Base-by-base conservation (phyloP, 2,888 invertebrate species). In the Himalopsyche japonica region DNA sequence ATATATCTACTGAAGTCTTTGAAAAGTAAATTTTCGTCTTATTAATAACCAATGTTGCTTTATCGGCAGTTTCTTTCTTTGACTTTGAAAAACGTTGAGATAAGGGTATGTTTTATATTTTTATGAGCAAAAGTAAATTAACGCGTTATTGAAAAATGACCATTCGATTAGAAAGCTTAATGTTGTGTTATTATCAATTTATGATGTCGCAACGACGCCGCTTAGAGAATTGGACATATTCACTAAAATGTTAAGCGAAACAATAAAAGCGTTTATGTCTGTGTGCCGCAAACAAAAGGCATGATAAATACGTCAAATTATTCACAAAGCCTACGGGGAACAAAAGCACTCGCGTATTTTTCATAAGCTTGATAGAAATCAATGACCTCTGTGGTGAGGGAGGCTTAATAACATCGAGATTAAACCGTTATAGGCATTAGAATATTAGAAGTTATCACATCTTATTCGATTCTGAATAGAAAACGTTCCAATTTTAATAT, bases 231-330 rank as follows among this genome's bases (percentile, higher is more conserved):
- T 15, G 70, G 70, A 70, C 70, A 70, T 30, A 70, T 70, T 70
- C 30, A 70, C 27, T 70, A 70, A 70, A 70, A 70, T 70, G 30
- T 70, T 70, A 70, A 70, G 27, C 70, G 70, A 27, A 70, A 30
- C 30, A 70, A 27, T 70, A 27, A 70, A 70, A 70, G 70, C 70
- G 12, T 70, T 70, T 30, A 30, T 4, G 27, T 70, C 30, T 70
- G 70, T 70, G 15, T 15, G 4, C 27, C 70, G 70, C 70, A 27
- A 70, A 70, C 70, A 70, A 70, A 70, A 70, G 70, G 70, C 24
- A 70, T 37, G 85, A 85, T 85, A 85, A 85, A 83, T 80, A 80
- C 81, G 81, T 81, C 81, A 85, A 79, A 81, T 85, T 85, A 85
- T 85, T 85, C 83, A 85, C 79, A 79, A 80, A 48, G 47, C 80